A percentile compares a stretch with the other conserved stretches of the same genome.
Conservation (phyloP, 2,113 vertebrate species). For the Laticauda colubrina region DNA sequence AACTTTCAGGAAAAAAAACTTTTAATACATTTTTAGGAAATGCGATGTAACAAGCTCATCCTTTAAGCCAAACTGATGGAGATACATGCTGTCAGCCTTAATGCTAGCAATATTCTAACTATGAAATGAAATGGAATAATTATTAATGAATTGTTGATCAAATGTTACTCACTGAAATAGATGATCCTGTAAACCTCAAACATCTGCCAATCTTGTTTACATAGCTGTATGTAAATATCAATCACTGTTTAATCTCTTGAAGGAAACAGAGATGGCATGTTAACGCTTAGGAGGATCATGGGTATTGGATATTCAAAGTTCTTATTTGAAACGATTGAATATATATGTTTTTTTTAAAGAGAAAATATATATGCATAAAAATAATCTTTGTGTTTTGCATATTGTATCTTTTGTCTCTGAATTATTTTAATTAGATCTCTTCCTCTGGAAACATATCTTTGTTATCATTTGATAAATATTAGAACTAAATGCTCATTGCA, state of each 20-base stretch:
- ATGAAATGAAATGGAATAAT: slow-evolving; percentile 3
- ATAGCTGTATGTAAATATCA: background rate
- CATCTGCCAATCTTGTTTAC: background rate
- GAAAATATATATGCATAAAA: slow-evolving; percentile 8
- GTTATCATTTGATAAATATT: slow-evolving; percentile 41
- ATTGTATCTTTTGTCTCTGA: background rate
- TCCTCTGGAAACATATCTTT: slow-evolving; percentile 25
- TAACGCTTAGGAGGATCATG: background rate
- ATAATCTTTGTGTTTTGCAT: slow-evolving; percentile 30
- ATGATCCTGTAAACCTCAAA: slow-evolving; percentile 9
- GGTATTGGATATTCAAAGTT: background rate
- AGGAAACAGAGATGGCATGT: background rate
- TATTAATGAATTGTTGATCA: slow-evolving; percentile 9
- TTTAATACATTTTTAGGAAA: background rate
- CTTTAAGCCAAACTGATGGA: background rate
- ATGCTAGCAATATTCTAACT: background rate
- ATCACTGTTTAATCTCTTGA: background rate
- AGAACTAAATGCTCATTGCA: slow-evolving; percentile 3
- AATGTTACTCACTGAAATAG: slow-evolving; percentile 25
- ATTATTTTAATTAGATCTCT: slow-evolving; percentile 10
- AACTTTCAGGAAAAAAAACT: no score
- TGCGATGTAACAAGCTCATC: no score
- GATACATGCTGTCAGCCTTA: background rate
- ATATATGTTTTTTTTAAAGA: background rate
- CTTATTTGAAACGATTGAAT: background rate